A percentile compares a stretch with the other conserved stretches of the same genome.
These are phyloP conservation scores for Parelbella ahira DNA, from an alignment of 2,888 invertebrate species.

Conservation along the genomic window DNA sequence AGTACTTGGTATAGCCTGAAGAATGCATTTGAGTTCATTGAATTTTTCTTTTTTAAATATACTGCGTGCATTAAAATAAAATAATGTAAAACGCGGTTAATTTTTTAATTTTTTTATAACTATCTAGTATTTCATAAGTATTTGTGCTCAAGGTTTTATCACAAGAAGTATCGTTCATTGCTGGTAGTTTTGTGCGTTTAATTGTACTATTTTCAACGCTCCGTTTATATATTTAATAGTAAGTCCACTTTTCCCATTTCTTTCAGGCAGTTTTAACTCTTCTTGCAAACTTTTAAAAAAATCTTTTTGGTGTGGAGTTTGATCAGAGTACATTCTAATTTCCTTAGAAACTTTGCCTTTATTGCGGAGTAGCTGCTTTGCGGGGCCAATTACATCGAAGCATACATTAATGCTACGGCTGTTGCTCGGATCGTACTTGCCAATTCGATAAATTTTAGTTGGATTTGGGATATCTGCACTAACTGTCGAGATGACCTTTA, in stretches of 20 bases:
- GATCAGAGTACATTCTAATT: constrained; percentile 24
- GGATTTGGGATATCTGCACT: constrained; percentile 13
- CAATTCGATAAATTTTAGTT: constrained; percentile 23
- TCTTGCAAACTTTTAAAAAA: constrained; percentile 17
- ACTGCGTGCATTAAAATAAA: constrained; percentile 9
- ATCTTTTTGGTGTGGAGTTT: constrained; percentile 26
- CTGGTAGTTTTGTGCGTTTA: constrained; percentile 13
- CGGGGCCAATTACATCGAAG: constrained; percentile 21
- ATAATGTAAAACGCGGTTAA: constrained; percentile 6
- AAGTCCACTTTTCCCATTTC: constrained; percentile 13
- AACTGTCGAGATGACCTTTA: background rate
- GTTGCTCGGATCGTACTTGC: constrained; percentile 20
- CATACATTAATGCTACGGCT: constrained; percentile 26
- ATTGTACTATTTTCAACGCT: constrained; percentile 2
- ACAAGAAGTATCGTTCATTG: background rate
- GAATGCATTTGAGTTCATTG: constrained; percentile 14
- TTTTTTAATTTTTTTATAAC: background rate
- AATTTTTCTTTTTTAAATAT: constrained; percentile 21
- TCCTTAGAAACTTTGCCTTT: constrained; percentile 13
- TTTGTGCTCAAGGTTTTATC: background rate
- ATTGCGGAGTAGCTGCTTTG: constrained; percentile 22
- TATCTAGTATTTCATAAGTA: constrained; percentile 6
- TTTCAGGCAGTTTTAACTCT: constrained; percentile 18
- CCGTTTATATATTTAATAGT: constrained; percentile 20
- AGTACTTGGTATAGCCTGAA: background rate